These are phyloP conservation scores for Athene noctua DNA, from an alignment of 2,113 vertebrate genomes.

Conservation along the genomic window DNA sequence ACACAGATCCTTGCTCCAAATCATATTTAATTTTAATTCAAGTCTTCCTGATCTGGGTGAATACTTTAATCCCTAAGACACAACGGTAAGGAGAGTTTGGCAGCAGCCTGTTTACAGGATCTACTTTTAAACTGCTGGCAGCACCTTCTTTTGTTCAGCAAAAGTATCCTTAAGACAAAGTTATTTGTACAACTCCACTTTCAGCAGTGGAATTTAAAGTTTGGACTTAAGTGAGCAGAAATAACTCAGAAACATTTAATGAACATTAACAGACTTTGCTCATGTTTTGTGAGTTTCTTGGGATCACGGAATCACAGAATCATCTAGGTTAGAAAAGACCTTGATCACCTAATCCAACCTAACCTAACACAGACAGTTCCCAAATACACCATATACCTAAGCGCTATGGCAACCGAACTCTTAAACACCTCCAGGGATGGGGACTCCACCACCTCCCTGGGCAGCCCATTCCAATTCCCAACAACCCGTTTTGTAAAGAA, in stretches of 20 bases:
- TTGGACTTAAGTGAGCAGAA: neutral
- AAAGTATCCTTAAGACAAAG: neutral
- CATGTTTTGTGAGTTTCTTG: neutral
- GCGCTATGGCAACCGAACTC: too few species aligned
- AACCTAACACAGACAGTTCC: too few species aligned
- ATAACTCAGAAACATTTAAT: neutral
- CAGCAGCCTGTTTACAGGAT: neutral
- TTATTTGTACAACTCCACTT: neutral
- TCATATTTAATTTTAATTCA: neutral
- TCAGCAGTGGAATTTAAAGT: neutral
- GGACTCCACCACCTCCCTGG: too few species aligned
- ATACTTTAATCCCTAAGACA: neutral
- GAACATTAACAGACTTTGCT: neutral
- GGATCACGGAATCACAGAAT: neutral
- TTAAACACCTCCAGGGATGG: too few species aligned
- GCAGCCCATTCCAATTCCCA: too few species aligned
- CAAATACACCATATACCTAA: too few species aligned
- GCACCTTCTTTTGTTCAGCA: neutral
- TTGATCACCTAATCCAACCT: too few species aligned
- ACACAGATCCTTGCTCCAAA: neutral
- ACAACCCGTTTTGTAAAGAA: too few species aligned
- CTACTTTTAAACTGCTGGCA: neutral
- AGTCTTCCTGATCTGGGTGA: neutral
- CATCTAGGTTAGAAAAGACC: too few species aligned
- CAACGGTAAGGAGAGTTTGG: neutral